Evolutionary conservation across 2,797 vertebrate genomes (phyloP), one percentile per base, ranked within the genome.

Genomic region (Moxostoma hubbsi): DNA sequence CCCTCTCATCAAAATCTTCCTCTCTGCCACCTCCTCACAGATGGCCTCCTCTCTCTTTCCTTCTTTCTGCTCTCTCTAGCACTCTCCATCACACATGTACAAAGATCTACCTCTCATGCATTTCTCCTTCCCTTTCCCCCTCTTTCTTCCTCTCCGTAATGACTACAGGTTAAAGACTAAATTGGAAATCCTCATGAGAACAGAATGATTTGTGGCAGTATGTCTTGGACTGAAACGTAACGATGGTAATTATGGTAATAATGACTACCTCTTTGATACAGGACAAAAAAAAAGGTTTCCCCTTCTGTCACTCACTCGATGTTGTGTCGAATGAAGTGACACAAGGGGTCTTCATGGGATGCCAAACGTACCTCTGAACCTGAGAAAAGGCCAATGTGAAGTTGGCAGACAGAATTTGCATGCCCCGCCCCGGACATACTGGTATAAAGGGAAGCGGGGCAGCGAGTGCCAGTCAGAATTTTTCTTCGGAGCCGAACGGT

Each of bases 101-200:
- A 13, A n/a, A 24, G n/a, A 11, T 47, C 16, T 43, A 1, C 66
- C 15, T 65, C 45, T 66, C 65, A 18, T 62, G 13, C 67, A 46
- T 36, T 4, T 36, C 36, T 36, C 62, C 49, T 36, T 11, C 1
- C 57, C 7, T 63, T 12, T 36, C 24, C 36, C 51, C 61, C 49
- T 68, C 46, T 58, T 76, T 49, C 36, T 51, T 16, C 47, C 13
- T 50, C 46, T 77, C 46, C 7, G 7, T 64, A 50, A 68, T 18
- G 24, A 53, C 71, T 54, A 16, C 65, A 75, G 50, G 73, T 75
- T 81, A 81, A 81, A 75, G 72, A 61, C 43, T 75, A 67, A 55
- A 57, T 54, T 55, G 79, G 49, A 54, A 51, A 68, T 74, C 9
- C 78, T 80, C 78, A 68, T 12, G 71, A 67, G 71, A 15, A 11